Conservation (phyloP, 2,113 vertebrate species). For the Telmatochromis brachygnathus region DNA sequence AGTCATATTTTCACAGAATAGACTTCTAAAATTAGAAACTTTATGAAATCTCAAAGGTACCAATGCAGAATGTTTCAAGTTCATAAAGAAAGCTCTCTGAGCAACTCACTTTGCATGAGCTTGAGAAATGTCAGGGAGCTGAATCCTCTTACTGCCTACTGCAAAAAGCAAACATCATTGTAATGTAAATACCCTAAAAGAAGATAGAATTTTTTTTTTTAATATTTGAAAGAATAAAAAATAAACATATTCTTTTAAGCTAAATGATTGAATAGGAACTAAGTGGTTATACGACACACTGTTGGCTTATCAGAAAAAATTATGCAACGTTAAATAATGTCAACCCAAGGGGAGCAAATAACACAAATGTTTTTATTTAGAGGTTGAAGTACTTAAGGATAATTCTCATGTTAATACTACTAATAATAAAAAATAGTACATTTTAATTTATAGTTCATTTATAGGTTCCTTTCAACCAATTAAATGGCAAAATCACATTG, state of each 20-base stretch:
- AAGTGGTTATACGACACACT: neutral
- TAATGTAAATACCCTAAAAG: neutral
- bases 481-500: neutral
- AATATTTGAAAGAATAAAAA: neutral
- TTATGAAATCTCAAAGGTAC: neutral
- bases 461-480: neutral
- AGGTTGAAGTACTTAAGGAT: neutral
- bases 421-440: neutral
- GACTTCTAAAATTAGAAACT: neutral
- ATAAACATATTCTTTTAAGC: neutral
- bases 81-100: neutral
- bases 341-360: neutral
- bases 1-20: neutral
- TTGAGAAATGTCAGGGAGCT: neutral
- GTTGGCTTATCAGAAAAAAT: neutral
- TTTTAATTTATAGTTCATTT: neutral
- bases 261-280: neutral
- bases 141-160: neutral
- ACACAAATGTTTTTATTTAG: neutral
- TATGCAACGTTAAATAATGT: neutral
- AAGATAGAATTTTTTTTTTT: neutral
- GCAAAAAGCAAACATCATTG: neutral
- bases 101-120: neutral
- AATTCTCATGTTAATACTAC: neutral
- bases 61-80: neutral